Conservation (phyloP, 2,888 invertebrate species). For the Dasysyrphus albostriatus region DNA sequence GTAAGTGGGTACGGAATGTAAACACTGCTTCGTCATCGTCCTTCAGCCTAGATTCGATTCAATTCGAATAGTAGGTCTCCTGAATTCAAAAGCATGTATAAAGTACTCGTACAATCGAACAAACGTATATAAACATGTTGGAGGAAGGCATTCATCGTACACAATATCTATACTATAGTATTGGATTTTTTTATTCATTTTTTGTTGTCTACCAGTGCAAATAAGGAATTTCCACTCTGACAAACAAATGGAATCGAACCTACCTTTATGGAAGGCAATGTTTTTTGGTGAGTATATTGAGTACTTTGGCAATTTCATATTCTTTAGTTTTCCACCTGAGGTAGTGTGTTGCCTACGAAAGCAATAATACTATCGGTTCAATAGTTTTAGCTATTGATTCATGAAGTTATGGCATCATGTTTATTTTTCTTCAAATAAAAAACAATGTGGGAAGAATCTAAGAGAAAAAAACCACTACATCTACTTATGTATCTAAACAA, state of each 20-base stretch:
- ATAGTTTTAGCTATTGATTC: neutral
- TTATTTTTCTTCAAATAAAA: neutral
- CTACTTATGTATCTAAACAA: no score
- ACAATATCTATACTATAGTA: neutral
- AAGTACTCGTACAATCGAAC: neutral
- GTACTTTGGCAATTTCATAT: neutral
- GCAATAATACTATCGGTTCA: conserved; percentile 12
- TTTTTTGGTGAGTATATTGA: neutral
- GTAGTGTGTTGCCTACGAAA: conserved; percentile 4
- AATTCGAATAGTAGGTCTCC: neutral
- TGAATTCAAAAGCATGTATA: neutral
- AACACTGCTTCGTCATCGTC: conserved; percentile 16
- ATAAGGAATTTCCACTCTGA: conserved; percentile 13
- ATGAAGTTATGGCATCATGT: neutral
- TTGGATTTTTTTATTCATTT: conserved; percentile 1
- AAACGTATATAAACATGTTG: neutral
- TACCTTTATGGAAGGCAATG: neutral
- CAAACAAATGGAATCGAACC: conserved; percentile 31
- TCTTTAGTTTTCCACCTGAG: conserved; percentile 16
- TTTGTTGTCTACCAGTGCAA: conserved; percentile 3
- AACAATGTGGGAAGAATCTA: neutral
- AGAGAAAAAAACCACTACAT: no score
- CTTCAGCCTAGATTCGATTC: conserved; percentile 22
- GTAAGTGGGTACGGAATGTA: conserved; percentile 33
- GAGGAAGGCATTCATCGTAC: neutral